phyloP scores from a whole-genome alignment of 2,888 invertebrate species.

The Sphaeridia pumilis region DNA sequence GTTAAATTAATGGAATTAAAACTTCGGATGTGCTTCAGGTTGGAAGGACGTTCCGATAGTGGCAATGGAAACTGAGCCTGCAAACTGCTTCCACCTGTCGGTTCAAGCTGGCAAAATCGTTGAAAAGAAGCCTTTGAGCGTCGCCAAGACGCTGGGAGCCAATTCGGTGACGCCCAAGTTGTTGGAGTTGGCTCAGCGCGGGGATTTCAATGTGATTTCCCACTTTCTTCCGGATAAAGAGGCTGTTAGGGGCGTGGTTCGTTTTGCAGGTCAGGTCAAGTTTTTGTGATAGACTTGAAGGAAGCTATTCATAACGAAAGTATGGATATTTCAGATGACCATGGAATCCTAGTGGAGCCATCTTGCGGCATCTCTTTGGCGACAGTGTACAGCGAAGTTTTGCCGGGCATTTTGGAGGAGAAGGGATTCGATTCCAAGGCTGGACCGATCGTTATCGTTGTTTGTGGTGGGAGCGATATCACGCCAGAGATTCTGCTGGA shows the following conservation, averaged over 20 bases:
- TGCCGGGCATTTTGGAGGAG: constrained; percentile 37
- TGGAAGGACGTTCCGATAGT: constrained; percentile 41
- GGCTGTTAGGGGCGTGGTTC: constrained; percentile 40
- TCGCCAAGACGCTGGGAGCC: constrained; percentile 42
- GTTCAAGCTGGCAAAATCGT: constrained; percentile 40
- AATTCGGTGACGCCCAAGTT: constrained; percentile 37
- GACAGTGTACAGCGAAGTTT: constrained; percentile 40
- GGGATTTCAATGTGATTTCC: constrained; percentile 39
- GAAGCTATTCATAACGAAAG: not conserved
- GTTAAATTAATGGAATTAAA: not conserved
- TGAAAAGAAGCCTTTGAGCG: constrained; percentile 39
- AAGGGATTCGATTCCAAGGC: constrained; percentile 27
- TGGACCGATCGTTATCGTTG: constrained; percentile 41
- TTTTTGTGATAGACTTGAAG: no score
- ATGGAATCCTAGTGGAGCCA: constrained; percentile 44
- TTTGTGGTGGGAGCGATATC: constrained; percentile 48
- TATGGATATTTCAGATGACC: constrained; percentile 40
- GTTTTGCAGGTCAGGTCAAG: constrained; percentile 40
- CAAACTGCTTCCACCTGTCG: constrained; percentile 41
- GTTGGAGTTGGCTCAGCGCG: constrained; percentile 37
- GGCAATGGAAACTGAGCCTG: constrained; percentile 44
- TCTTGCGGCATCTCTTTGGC: constrained; percentile 44
- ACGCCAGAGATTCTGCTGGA: constrained; percentile 46
- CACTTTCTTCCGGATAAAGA: constrained; percentile 41
- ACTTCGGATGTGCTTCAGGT: constrained; percentile 19